phyloP scores from a whole-genome alignment of 2,888 invertebrate genomes.

The Homarus gammarus region DNA sequence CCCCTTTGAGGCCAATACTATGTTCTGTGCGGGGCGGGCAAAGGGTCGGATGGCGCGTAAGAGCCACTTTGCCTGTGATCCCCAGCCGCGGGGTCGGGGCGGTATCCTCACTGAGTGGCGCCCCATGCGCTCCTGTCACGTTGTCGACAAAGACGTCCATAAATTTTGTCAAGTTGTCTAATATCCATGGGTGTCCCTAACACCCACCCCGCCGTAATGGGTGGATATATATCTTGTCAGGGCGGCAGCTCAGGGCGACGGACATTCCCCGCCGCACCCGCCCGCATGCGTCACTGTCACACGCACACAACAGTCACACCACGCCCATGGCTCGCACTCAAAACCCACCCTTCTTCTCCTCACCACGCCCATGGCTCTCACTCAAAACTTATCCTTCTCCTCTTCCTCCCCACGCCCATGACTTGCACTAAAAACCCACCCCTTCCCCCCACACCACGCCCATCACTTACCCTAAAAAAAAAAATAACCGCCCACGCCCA shows the following conservation, averaged over 20 bases:
- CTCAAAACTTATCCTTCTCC: not conserved
- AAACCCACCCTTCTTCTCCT: no score
- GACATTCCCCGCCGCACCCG: constrained; percentile 69
- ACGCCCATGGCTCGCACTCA: constrained; percentile 32
- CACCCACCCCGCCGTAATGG: constrained; percentile 75
- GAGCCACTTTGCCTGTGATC: constrained; percentile 54
- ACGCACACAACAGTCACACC: constrained; percentile 66
- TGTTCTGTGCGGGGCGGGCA: constrained; percentile 52
- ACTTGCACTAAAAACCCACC: not conserved
- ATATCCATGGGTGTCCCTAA: constrained; percentile 76
- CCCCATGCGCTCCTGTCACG: constrained; percentile 71
- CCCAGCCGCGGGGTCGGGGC: constrained; percentile 41
- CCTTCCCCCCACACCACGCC: not conserved
- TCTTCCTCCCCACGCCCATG: constrained; percentile 16
- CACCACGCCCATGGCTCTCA: constrained; percentile 27
- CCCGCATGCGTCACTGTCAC: constrained; percentile 75
- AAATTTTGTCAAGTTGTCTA: constrained; percentile 76
- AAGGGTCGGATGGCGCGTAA: constrained; percentile 62
- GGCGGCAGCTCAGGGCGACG: constrained; percentile 73
- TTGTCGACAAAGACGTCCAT: constrained; percentile 76
- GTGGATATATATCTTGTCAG: constrained; percentile 75
- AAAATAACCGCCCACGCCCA: constrained; percentile 35
- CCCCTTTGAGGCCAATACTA: constrained; percentile 53
- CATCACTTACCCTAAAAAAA: no score
- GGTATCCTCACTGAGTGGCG: constrained; percentile 68